Evolutionary conservation across 2,888 invertebrate species (phyloP).

Genomic region (Brachycybe producta): DNA sequence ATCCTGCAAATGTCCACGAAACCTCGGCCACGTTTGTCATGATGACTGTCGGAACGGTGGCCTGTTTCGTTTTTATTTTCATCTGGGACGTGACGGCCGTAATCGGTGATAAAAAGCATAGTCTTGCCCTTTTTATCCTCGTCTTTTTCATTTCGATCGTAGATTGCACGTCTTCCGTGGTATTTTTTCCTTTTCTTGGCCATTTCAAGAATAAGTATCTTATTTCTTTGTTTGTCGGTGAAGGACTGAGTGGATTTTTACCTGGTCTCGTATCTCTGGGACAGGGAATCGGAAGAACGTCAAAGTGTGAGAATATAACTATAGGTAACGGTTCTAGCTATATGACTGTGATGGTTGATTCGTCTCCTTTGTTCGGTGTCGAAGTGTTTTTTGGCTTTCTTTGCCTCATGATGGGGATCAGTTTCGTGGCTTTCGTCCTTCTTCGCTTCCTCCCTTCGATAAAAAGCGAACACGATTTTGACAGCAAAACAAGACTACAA

Average conservation of each 20-base stretch:
- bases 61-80: slow-evolving; percentile 37
- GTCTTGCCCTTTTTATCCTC: slow-evolving; percentile 43
- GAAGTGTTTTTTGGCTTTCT: slow-evolving; percentile 52
- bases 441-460: slow-evolving; percentile 38
- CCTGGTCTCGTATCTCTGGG: slow-evolving; percentile 62
- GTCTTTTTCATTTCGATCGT: slow-evolving; percentile 55
- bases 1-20: slow-evolving; percentile 29
- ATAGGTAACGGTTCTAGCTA: slow-evolving; percentile 21
- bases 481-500: no score
- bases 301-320: slow-evolving; percentile 30
- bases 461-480: not conserved
- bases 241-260: slow-evolving; percentile 65
- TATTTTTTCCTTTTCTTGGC: slow-evolving; percentile 71
- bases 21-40: slow-evolving; percentile 36
- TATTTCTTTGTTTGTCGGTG: slow-evolving; percentile 67
- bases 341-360: slow-evolving; percentile 26
- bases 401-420: slow-evolving; percentile 47
- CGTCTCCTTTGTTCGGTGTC: slow-evolving; percentile 48
- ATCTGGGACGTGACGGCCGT: slow-evolving; percentile 43
- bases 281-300: slow-evolving; percentile 63
- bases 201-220: slow-evolving; percentile 54
- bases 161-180: slow-evolving; percentile 74
- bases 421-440: slow-evolving; percentile 49
- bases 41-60: slow-evolving; percentile 34
- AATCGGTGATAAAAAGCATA: slow-evolving; percentile 41